Base-by-base conservation (phyloP, 1,140 invertebrate species). In the Sogatella furcifera region DNA sequence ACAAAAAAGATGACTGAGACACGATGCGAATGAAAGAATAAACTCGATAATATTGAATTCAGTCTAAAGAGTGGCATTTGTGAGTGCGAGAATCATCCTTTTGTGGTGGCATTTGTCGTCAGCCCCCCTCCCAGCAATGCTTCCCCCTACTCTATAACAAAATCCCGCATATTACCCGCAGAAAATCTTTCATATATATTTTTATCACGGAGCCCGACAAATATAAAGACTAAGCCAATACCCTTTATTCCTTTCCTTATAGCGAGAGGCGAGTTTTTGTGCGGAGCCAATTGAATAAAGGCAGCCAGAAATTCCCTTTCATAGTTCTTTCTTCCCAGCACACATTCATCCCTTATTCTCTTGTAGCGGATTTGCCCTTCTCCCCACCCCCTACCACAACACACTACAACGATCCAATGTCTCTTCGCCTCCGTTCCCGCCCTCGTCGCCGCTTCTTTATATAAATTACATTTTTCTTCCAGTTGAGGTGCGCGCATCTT, bases 151-250 rank as follows among this genome's bases (percentile, higher is more conserved):
- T 34, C 54, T 55, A 31, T 55, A 55, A 55, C 54, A 55, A 34
- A 55, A 55, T 55, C 54, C 31, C 31, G 38, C 54, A 31, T 55
- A 34, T 55, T 55, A 55, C 31, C 19, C 28, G 31, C 6, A 55
- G 54, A 34, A 55, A 55, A 55, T 55, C 54, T 55, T 55, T 55
- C 31, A 49, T 49, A 49, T 38, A 53, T 55, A 55, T 55, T 55
- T 55, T 34, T 55, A 55, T 55, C 54, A 34, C 54, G 54, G 28
- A 28, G 28, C 31, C 54, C 54, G 17, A 55, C 54, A 55, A 55
- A 55, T 55, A 55, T 55, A 55, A 55, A 55, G 54, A 55, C 54
- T 55, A 55, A 55, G 54, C 54, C 54, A 55, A 55, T 55, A 55
- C 22, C 54, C 54, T 55, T 55, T 55, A 55, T 55, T 55, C 54